A percentile compares a stretch with the other conserved stretches of the same genome.
These are phyloP conservation scores for Cotesia typhae DNA, from an alignment of 1,140 invertebrate species.

Conservation along the genomic window DNA sequence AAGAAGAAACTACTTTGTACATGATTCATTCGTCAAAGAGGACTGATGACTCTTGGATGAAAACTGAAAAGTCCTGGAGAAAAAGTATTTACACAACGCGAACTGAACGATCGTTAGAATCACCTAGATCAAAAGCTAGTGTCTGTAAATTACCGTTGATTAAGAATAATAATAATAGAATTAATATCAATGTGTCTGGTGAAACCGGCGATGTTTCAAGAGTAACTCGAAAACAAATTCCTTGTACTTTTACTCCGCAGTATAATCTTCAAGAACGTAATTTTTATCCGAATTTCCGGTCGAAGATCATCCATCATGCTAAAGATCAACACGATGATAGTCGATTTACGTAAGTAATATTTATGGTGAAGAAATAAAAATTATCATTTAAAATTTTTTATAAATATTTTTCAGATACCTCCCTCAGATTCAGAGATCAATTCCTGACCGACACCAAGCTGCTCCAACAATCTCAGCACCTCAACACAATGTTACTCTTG, in stretches of 20 bases:
- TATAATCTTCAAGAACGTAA: constrained; percentile 16
- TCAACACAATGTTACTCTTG: constrained; percentile 24
- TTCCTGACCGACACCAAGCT: constrained; percentile 10
- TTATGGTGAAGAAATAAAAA: not conserved
- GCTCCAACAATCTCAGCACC: constrained; percentile 21
- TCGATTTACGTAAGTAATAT: not conserved
- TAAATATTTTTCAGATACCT: too few relatives aligned
- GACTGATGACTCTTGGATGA: constrained; percentile 8
- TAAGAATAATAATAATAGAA: constrained; percentile 16
- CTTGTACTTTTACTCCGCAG: constrained; percentile 7
- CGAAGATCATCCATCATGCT: not conserved
- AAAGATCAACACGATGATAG: not conserved
- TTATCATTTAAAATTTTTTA: not conserved
- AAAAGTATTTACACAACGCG: not conserved
- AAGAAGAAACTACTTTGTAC: constrained; percentile 12
- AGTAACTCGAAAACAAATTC: not conserved
- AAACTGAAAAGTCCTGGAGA: not conserved
- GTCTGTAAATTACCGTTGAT: not conserved
- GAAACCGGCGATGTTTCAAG: not conserved
- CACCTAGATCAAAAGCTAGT: not conserved
- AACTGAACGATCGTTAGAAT: constrained; percentile 12
- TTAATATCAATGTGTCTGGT: not conserved
- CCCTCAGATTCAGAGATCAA: too few relatives aligned
- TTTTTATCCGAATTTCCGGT: not conserved
- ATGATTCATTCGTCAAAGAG: not conserved